Evolutionary conservation across 1,140 invertebrate genomes (phyloP), one percentile per base, ranked within the genome.

Genomic region (Marisa cornuarietis): DNA sequence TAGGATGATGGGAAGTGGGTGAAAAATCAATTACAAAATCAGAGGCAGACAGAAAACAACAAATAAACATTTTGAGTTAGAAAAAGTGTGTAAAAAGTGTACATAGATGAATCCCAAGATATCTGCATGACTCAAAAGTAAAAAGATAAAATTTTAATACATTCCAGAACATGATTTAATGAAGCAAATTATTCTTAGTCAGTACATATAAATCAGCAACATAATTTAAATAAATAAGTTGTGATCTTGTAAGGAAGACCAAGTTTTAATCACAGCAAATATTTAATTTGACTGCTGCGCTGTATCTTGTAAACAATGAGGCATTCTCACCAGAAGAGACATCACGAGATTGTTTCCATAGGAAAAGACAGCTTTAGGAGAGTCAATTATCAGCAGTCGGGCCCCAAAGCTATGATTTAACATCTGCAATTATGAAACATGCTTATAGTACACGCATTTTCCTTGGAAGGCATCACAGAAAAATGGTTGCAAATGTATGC

Each of bases 271-370:
- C 22, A 14, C 13, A 16, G 10, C 1, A 11, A 13, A 18, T 22
- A 42, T 42, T 42, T 42, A 42, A 42, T 42, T 5, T 42, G 31
- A 42, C 31, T 42, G 31, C 31, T 42, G 31, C n/a, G n/a, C 31
- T 42, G 31, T 42, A 42, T 42, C 31, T 42, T 42, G 31, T 42
- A 42, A 31, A 11, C 22, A 68, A 68, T 13, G 11, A 68, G 65
- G 11, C 65, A 24, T n/a, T 78, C 82, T 81, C 24, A 83, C 82
- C 11, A 69, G 62, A 14, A 83, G 58, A 69, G 73, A 68, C 3
- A 86, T 82, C 49, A 86, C 84, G 8, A 84, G 65, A 75, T 85
- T 83, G 51, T 83, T 83, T 51, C 79, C 78, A 58, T 71, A 81
- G 51, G 51, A 62, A 24, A 61, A 54, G 11, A 81, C 0, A n/a